A percentile compares a stretch with the other conserved stretches of the same genome.
Conservation (phyloP, 1,140 invertebrate genomes). For the Nasonia longicornis region DNA sequence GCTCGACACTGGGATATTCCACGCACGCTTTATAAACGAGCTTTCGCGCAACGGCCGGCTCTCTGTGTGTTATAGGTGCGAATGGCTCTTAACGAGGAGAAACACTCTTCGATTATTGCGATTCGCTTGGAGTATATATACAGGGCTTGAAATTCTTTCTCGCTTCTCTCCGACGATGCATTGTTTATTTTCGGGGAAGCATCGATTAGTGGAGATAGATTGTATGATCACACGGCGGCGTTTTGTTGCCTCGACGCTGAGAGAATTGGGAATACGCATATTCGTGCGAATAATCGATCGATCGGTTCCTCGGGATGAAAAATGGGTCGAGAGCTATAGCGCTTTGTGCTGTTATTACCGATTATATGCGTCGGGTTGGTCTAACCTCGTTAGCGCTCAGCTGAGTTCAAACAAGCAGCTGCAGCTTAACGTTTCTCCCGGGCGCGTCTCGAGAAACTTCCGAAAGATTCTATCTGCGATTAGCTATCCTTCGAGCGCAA, state of each 20-base stretch:
- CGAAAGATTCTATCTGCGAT: not conserved
- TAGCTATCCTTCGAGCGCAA: too few relatives aligned
- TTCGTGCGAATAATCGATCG: not conserved
- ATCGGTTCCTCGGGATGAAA: not conserved
- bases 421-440: not conserved
- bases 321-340: not conserved
- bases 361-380: not conserved
- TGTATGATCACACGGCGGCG: too few relatives aligned
- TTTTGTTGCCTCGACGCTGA: too few relatives aligned
- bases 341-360: not conserved
- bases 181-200: too few relatives aligned
- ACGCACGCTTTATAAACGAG: not conserved
- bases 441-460: not conserved
- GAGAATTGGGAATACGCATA: too few relatives aligned
- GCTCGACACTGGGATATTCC: not conserved
- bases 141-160: too few relatives aligned
- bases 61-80: not conserved
- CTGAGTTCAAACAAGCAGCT: not conserved
- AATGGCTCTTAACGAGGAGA: slow-evolving; percentile 9
- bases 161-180: too few relatives aligned
- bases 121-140: not conserved
- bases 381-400: slow-evolving; percentile 6
- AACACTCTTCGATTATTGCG: slow-evolving; percentile 2
- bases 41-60: not conserved
- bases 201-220: too few relatives aligned